Conservation (phyloP, 2,797 vertebrate genomes). For the Amniataba percoides region DNA sequence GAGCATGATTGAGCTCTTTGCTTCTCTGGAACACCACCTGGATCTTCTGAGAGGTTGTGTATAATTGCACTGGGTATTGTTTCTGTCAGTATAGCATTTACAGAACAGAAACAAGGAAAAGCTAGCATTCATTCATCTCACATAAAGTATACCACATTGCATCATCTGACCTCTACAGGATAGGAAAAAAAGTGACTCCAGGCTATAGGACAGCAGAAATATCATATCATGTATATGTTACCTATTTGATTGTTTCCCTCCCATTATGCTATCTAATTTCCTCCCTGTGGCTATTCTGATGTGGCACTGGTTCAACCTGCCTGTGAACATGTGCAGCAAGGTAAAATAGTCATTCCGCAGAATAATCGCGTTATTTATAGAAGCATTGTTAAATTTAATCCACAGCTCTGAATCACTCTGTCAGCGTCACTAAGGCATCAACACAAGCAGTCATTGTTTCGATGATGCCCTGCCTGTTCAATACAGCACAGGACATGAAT, state of each 20-base stretch:
- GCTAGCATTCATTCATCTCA: constrained; percentile 1
- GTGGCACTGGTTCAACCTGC: constrained; percentile 43
- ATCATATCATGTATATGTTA: constrained; percentile 33
- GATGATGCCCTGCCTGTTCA: constrained; percentile 19
- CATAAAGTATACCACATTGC: constrained; percentile 2
- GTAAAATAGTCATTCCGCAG: constrained; percentile 20
- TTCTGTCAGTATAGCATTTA: not conserved
- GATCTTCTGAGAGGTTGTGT: constrained; percentile 19
- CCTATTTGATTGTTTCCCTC: constrained; percentile 44
- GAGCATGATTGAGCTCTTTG: constrained; percentile 3
- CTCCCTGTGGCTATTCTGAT: constrained; percentile 33
- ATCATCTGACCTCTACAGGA: constrained; percentile 33
- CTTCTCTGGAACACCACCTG: not conserved
- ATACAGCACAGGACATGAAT: constrained; percentile 10
- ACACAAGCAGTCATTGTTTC: constrained; percentile 24
- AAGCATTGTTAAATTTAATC: constrained; percentile 25
- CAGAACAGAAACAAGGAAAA: not conserved
- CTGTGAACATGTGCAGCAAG: constrained; percentile 13
- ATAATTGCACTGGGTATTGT: constrained; percentile 6
- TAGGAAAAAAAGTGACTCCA: constrained; percentile 27
- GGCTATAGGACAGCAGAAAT: constrained; percentile 31
- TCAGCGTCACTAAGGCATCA: constrained; percentile 28
- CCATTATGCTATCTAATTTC: constrained; percentile 52
- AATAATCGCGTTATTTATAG: constrained; percentile 43
- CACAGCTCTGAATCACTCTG: constrained; percentile 27